Evolutionary conservation across 2,113 vertebrate species (phyloP).

Genomic region (Platichthys flesus): DNA sequence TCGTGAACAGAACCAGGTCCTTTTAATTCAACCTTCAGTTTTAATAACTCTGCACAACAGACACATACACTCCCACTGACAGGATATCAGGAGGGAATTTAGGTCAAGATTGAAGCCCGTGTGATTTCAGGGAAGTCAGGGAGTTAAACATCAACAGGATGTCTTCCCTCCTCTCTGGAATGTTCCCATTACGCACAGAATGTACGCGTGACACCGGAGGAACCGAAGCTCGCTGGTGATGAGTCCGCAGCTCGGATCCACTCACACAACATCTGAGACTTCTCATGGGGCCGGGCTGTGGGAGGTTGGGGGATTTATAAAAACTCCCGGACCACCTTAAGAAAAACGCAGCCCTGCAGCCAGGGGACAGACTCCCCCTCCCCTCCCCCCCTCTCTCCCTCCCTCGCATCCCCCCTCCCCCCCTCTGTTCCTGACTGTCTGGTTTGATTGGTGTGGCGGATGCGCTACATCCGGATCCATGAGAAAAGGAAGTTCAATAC

Average conservation of each 20-base stretch:
- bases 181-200: constrained; percentile 56
- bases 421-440: constrained; percentile 76
- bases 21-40: too few relatives aligned
- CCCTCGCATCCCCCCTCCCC: too few relatives aligned
- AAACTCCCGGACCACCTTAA: constrained; percentile 76
- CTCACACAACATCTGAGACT: neutral
- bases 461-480: constrained; percentile 82
- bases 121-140: constrained; percentile 12
- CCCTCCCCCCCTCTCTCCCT: constrained; percentile 26
- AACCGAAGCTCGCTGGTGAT: constrained; percentile 23
- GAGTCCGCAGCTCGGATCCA: constrained; percentile 20
- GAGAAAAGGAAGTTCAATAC: constrained; percentile 81
- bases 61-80: too few relatives aligned
- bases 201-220: constrained; percentile 33
- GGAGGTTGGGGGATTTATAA: neutral
- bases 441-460: constrained; percentile 83
- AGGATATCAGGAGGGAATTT: neutral
- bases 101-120: neutral
- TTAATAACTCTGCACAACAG: too few relatives aligned
- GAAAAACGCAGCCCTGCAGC: constrained; percentile 63
- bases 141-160: constrained; percentile 61
- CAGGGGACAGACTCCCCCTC: constrained; percentile 50
- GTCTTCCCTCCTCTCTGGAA: constrained; percentile 46
- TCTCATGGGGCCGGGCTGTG: neutral
- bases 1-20: too few relatives aligned